Evolutionary conservation across 64 coral and sea anemone genomes (phyloP).

Genomic region (Platygyra sinensis): DNA sequence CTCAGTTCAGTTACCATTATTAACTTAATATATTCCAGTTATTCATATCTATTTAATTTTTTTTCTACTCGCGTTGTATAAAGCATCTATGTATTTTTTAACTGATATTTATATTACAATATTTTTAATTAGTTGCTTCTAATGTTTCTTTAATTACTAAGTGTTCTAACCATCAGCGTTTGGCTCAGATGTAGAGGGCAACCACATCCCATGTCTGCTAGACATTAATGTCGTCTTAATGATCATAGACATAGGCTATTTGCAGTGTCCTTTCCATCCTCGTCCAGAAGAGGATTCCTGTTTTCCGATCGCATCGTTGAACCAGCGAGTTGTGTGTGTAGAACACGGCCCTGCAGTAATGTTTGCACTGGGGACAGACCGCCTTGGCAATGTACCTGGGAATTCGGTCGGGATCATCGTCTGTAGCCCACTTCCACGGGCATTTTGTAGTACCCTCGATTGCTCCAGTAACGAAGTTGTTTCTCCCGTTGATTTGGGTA

Average conservation of each 20-base stretch:
- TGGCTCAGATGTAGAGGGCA: too few relatives aligned
- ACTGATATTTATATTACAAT: too few relatives aligned
- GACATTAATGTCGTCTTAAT: too few relatives aligned
- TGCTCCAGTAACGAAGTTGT: not conserved
- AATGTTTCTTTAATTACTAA: too few relatives aligned
- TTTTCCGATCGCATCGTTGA: slow-evolving; percentile 16
- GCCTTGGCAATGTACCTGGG: slow-evolving; percentile 21
- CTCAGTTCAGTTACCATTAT: too few relatives aligned
- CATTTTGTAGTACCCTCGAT: not conserved
- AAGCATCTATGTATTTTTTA: too few relatives aligned
- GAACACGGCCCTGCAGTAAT: not conserved
- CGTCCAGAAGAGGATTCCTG: not conserved
- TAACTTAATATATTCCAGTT: too few relatives aligned
- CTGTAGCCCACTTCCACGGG: slow-evolving; percentile 8
- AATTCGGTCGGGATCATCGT: not conserved
- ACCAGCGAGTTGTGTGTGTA: slow-evolving; percentile 18
- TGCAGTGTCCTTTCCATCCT: not conserved
- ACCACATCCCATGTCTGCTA: too few relatives aligned
- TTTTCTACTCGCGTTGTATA: too few relatives aligned
- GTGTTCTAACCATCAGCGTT: too few relatives aligned
- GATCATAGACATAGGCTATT: slow-evolving; percentile 28
- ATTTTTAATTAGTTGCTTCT: too few relatives aligned
- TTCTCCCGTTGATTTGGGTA: not conserved
- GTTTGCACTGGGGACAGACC: not conserved
- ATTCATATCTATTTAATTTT: too few relatives aligned